These are phyloP conservation scores for Orientallactaga sibirica DNA, from an alignment of 2,797 vertebrate genomes.

Conservation along the genomic window DNA sequence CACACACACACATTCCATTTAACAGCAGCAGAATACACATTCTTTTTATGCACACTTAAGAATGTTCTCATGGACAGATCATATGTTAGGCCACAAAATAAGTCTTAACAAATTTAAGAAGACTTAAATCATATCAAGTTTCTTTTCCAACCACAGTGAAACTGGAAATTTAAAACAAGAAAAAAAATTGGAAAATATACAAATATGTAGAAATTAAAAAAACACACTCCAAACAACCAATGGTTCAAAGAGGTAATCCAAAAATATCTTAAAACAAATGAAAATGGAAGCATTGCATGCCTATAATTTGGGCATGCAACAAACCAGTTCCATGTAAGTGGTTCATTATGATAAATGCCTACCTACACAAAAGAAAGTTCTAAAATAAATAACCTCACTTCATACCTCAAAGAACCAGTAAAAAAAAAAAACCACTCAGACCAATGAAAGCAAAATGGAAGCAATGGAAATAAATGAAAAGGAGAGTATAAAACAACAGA, in stretches of 20 bases:
- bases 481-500: not conserved
- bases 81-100: slow-evolving; percentile 30
- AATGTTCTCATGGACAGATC: not conserved
- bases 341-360: not conserved
- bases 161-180: slow-evolving; percentile 23
- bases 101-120: slow-evolving; percentile 41
- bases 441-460: not conserved
- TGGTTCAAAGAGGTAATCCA: not conserved
- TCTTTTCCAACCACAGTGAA: slow-evolving; percentile 41
- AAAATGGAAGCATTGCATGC: not conserved
- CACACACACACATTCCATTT: not conserved
- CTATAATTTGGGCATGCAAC: not conserved
- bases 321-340: not conserved
- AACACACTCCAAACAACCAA: not conserved
- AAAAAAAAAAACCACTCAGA: not conserved
- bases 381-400: not conserved
- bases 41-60: not conserved
- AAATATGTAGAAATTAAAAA: slow-evolving; percentile 55
- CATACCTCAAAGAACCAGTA: not conserved
- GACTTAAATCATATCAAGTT: slow-evolving; percentile 39
- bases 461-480: not conserved
- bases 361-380: not conserved
- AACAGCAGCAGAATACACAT: not conserved
- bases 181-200: slow-evolving; percentile 18
- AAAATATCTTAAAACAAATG: slow-evolving; percentile 28